phyloP scores from a whole-genome alignment of 2,888 invertebrate species.

The Aporophyla lueneburgensis region DNA sequence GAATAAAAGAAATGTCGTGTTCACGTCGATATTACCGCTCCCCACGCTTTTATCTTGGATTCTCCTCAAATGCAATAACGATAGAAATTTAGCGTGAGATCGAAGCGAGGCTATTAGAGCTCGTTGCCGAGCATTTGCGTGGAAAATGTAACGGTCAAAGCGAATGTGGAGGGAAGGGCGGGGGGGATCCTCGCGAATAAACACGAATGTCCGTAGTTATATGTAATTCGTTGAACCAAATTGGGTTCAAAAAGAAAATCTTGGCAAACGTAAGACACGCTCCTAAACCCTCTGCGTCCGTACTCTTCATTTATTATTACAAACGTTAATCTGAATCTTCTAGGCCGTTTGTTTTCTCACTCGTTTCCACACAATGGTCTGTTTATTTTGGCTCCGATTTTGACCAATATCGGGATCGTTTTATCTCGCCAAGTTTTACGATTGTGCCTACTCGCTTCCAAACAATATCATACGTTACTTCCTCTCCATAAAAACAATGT shows the following conservation, averaged over 20 bases:
- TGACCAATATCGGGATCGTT: constrained; percentile 61
- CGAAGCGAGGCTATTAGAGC: constrained; percentile 64
- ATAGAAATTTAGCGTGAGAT: constrained; percentile 64
- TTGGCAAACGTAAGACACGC: constrained; percentile 41
- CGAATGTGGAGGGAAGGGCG: constrained; percentile 31
- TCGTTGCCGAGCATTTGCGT: constrained; percentile 63
- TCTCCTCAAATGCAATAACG: constrained; percentile 60
- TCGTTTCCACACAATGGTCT: constrained; percentile 45
- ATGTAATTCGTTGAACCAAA: constrained; percentile 62
- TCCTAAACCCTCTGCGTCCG: constrained; percentile 48
- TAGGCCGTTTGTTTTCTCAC: constrained; percentile 20
- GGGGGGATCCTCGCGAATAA: constrained; percentile 56
- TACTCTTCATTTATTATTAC: constrained; percentile 47
- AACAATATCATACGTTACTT: constrained; percentile 70
- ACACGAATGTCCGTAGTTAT: constrained; percentile 62
- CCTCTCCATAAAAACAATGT: constrained; percentile 71
- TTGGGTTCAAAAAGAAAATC: constrained; percentile 67
- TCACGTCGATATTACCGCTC: constrained; percentile 37
- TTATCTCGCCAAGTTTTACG: constrained; percentile 66
- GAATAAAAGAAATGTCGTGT: constrained; percentile 54
- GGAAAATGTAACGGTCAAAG: constrained; percentile 68
- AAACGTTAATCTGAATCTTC: constrained; percentile 62
- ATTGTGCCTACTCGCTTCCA: constrained; percentile 64
- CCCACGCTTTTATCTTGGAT: constrained; percentile 48
- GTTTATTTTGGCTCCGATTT: constrained; percentile 60